Evolutionary conservation across 1,140 invertebrate species (phyloP), one percentile per base, ranked within the genome.

Genomic region (Aphaenogaster rudis): DNA sequence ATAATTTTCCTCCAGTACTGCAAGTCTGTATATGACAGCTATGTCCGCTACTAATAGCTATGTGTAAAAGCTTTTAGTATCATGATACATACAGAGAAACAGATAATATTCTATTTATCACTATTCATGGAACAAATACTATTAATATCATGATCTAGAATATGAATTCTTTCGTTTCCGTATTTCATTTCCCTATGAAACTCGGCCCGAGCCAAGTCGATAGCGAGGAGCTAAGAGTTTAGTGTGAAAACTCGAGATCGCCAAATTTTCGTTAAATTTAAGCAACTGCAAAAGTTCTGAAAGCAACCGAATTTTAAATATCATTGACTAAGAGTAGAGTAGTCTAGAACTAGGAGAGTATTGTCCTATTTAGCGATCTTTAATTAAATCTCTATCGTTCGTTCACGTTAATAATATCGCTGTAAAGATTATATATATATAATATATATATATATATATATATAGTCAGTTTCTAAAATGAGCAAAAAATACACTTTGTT

Each of bases 51-150:
- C 79, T 90, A 91, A 92, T 90, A 88, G 92, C 89, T 93, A 92
- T 91, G 92, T 95, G 92, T 94, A 94, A 94, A 95, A 95, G 93
- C 93, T 93, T 94, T 93, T 94, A 95, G 92, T 94, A 95, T 95
- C 93, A 94, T 94, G 91, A 92, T 94, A 94, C 93, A 91, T 94
- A 93, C 94, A 94, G 93, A 94, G 93, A 92, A 95, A 95, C 90
- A 93, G 93, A 93, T 91, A 92, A 92, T 86, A 84, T 88, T 90
- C 91, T 93, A 93, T 91, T 91, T 92, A 92, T 92, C 89, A 39
- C 88, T 91, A 91, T 91, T 90, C 91, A 89, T 91, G 88, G 91
- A 91, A 93, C 91, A 91, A 89, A 90, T 92, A 89, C 86, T 90
- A 86, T 88, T 86, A 92, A 91, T 91, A 91, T 89, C 86, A 89